Conservation (phyloP, 1,140 invertebrate genomes). For the Oreohelix idahoensis region DNA sequence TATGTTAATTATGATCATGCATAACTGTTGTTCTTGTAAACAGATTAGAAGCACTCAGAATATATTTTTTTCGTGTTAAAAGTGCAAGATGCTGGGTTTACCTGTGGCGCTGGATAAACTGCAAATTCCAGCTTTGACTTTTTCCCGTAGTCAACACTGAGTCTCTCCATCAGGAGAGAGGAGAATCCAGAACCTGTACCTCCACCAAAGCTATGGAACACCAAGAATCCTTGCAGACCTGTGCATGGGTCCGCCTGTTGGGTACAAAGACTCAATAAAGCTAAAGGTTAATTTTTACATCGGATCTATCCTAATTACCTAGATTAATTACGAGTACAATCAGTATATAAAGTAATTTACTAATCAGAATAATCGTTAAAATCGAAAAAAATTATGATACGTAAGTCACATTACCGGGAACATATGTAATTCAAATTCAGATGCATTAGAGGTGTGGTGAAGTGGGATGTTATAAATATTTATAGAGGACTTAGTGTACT, state of each 20-base stretch:
- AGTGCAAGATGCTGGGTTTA: not conserved
- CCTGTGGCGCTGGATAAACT: conserved; percentile 73
- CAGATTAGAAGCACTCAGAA: not conserved
- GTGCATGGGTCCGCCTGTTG: conserved; percentile 24
- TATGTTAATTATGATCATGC: not conserved
- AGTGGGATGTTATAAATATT: too few relatives aligned
- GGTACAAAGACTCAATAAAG: too few relatives aligned
- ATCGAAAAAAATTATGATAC: too few relatives aligned
- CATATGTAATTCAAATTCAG: too few relatives aligned
- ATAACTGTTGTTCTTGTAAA: not conserved
- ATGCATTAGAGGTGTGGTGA: too few relatives aligned
- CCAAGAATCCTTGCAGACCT: not conserved
- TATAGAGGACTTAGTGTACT: too few relatives aligned
- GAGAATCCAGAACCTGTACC: conserved; percentile 77
- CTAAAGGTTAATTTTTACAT: too few relatives aligned
- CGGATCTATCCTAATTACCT: too few relatives aligned
- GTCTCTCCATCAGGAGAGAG: conserved; percentile 70
- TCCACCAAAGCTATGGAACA: conserved; percentile 26
- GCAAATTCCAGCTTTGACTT: conserved; percentile 91
- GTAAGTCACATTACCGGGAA: too few relatives aligned
- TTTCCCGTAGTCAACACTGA: conserved; percentile 80
- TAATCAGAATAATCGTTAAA: too few relatives aligned
- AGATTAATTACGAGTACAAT: too few relatives aligned
- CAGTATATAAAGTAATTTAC: too few relatives aligned
- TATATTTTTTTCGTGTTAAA: not conserved